Conservation (phyloP, 2,797 vertebrate genomes). For the Amblyraja radiata region DNA sequence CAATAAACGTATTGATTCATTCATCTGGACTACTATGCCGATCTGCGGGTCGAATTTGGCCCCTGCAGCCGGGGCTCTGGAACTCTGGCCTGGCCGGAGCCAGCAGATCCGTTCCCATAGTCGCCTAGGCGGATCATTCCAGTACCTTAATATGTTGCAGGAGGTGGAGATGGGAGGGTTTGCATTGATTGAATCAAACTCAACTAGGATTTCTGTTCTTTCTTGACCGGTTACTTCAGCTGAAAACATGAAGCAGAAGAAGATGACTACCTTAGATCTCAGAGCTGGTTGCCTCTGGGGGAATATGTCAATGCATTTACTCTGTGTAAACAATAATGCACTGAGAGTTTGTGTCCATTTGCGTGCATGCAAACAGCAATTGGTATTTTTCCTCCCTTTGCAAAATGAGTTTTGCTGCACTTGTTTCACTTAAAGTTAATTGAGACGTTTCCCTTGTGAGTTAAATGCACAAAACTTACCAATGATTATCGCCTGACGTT, state of each 20-base stretch:
- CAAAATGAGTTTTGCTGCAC: not conserved
- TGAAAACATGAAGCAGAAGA: not conserved
- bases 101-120: too few species aligned
- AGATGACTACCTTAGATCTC: not conserved
- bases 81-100: too few species aligned
- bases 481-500: not conserved
- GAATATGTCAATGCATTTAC: not conserved
- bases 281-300: not conserved
- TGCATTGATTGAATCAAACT: not conserved
- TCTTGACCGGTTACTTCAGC: not conserved
- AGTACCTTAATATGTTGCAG: not conserved
- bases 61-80: too few species aligned
- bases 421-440: not conserved
- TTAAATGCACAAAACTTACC: constrained; percentile 17
- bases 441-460: not conserved
- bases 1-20: too few species aligned
- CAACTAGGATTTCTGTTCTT: not conserved
- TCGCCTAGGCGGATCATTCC: too few species aligned
- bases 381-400: not conserved
- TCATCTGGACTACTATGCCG: too few species aligned
- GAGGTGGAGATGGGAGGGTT: not conserved
- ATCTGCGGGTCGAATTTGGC: too few species aligned
- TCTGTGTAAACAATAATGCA: not conserved
- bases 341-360: not conserved
- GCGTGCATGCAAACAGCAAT: not conserved